phyloP scores from a whole-genome alignment of 2,888 invertebrate genomes.

The Phania funesta region DNA sequence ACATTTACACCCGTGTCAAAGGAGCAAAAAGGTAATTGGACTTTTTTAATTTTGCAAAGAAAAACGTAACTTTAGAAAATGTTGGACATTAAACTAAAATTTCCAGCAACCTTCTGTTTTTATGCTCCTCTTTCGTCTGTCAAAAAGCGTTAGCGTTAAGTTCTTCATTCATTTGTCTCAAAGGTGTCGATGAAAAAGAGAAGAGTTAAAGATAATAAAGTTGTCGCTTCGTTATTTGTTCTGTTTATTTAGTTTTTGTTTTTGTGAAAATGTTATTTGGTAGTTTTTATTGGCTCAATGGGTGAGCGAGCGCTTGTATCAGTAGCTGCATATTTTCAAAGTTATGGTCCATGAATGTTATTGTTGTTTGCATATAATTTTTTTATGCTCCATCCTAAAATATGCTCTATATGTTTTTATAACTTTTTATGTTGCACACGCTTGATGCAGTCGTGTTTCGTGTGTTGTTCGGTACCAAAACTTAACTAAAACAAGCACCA shows the following conservation, averaged over 20 bases:
- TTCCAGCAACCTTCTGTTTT: background rate
- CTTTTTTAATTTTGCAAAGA: constrained; percentile 7
- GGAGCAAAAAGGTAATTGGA: constrained; percentile 53
- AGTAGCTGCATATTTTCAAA: constrained; percentile 34
- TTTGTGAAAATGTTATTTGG: background rate
- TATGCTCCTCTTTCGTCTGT: constrained; percentile 19
- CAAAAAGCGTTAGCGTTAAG: constrained; percentile 2
- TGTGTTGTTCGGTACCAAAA: background rate
- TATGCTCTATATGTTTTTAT: constrained; percentile 65
- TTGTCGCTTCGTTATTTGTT: constrained; percentile 23
- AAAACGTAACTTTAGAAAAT: constrained; percentile 16
- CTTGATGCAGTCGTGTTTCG: background rate
- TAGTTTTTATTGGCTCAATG: constrained; percentile 32
- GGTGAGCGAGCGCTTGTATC: background rate
- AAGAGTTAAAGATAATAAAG: constrained; percentile 63
- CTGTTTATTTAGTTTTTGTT: constrained; percentile 9
- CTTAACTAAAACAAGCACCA: constrained; percentile 1
- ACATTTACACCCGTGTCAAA: constrained; percentile 57
- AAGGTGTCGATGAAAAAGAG: constrained; percentile 52
- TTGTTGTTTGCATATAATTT: constrained; percentile 9
- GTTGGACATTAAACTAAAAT: constrained; percentile 20
- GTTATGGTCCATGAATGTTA: constrained; percentile 45
- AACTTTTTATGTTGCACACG: constrained; percentile 18
- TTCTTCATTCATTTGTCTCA: constrained; percentile 11
- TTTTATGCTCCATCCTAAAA: constrained; percentile 57